Conservation (phyloP, 2,888 invertebrate species). For the Platynereis dumerilii region DNA sequence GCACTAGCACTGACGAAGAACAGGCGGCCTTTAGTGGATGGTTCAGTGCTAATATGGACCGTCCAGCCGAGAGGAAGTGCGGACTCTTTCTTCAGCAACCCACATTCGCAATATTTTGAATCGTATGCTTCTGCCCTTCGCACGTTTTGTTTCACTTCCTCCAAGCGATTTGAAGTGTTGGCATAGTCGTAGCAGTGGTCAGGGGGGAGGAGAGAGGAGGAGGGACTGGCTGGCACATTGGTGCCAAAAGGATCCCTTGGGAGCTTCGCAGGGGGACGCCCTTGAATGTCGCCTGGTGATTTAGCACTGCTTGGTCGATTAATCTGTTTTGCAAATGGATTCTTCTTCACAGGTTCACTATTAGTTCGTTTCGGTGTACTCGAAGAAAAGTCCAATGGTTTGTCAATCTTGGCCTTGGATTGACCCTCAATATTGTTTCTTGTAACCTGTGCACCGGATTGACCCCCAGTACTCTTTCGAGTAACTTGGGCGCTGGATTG, state of each 20-base stretch:
- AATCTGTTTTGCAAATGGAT: no score
- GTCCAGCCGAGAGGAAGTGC: slow-evolving; percentile 12
- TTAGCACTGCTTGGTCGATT: no score
- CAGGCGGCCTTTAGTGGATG: background rate
- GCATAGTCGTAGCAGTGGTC: slow-evolving; percentile 4
- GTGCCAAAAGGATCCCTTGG: background rate
- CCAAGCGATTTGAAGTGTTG: background rate
- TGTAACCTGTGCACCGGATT: no score
- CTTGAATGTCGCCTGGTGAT: no score
- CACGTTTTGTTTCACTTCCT: background rate
- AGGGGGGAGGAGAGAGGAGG: background rate
- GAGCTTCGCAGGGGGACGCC: no score
- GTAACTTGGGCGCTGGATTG: no score
- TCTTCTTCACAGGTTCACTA: no score
- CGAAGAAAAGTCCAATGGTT: no score
- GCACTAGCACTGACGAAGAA: slow-evolving; percentile 14
- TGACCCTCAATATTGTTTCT: no score
- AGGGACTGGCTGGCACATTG: background rate
- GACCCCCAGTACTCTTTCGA: no score
- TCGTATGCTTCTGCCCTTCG: background rate
- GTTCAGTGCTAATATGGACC: slow-evolving; percentile 5
- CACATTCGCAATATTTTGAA: slow-evolving; percentile 19
- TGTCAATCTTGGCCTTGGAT: no score
- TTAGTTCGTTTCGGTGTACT: no score
- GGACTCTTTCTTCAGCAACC: slow-evolving; percentile 12